phyloP scores from a whole-genome alignment of 2,797 vertebrate species.

The Brachyrhaphis roseni region DNA sequence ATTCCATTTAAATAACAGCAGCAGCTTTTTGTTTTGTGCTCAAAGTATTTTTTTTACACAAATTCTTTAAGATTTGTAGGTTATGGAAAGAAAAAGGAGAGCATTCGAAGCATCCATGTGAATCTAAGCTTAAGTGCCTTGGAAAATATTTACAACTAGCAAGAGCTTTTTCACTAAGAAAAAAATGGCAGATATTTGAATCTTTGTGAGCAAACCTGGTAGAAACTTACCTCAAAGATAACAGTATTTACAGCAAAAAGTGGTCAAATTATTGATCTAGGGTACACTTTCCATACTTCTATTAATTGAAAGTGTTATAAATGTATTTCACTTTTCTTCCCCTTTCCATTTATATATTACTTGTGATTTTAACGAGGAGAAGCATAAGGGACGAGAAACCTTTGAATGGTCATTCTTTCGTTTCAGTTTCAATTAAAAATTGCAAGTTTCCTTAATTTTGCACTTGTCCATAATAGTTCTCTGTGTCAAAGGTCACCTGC shows the following conservation, averaged over 20 bases:
- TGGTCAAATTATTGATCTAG: not conserved
- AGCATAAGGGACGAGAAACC: not conserved
- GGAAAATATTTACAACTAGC: not conserved
- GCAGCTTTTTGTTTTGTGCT: no score
- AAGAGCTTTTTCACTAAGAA: not conserved
- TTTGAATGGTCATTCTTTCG: not conserved
- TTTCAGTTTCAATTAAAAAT: not conserved
- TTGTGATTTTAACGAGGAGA: not conserved
- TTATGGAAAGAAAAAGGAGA: not conserved
- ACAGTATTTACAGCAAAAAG: not conserved
- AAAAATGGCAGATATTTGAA: not conserved
- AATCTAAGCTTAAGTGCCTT: no score
- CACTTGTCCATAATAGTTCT: not conserved
- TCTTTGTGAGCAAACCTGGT: not conserved
- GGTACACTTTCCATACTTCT: not conserved
- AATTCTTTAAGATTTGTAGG: not conserved
- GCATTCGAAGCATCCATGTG: not conserved
- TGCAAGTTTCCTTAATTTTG: not conserved
- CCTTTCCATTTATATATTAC: no score
- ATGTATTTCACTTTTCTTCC: not conserved
- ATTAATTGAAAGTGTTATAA: not conserved
- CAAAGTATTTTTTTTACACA: no score
- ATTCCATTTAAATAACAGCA: not conserved
- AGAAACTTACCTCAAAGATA: not conserved
- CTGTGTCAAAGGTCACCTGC: not conserved